A percentile compares a stretch with the other conserved stretches of the same genome.
phyloP scores from a whole-genome alignment of 2,113 vertebrate species.

The Suncus etruscus region DNA sequence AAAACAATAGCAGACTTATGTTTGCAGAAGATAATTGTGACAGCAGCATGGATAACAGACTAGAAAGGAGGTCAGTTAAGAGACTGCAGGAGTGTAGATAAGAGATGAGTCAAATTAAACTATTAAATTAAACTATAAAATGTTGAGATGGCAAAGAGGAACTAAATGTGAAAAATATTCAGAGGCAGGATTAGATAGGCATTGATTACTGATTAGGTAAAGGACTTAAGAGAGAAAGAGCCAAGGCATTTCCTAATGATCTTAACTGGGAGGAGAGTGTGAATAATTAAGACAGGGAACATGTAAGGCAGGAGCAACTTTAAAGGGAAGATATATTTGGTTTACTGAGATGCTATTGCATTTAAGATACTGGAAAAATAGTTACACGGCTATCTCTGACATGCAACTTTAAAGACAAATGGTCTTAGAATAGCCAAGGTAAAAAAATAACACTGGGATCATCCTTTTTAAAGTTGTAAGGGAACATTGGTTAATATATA shows the following conservation, averaged over 20 bases:
- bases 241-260: conserved; percentile 17
- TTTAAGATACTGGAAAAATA: conserved; percentile 28
- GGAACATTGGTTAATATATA: not conserved
- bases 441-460: not conserved
- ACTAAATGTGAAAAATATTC: conserved; percentile 22
- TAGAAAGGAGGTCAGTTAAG: conserved; percentile 32
- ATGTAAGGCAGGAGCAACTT: not conserved
- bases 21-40: conserved; percentile 56
- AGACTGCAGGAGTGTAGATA: not conserved
- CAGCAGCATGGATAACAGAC: conserved; percentile 40
- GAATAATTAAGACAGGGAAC: not conserved
- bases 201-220: not conserved
- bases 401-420: conserved; percentile 50
- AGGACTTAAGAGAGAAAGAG: not conserved
- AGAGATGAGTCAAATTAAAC: conserved; percentile 40
- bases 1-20: conserved; percentile 11
- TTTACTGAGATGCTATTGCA: conserved; percentile 29
- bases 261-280: not conserved
- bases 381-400: not conserved
- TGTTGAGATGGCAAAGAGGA: conserved; percentile 24
- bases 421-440: not conserved
- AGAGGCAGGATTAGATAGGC: not conserved
- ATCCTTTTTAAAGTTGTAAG: conserved; percentile 32
- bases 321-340: not conserved
- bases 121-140: conserved; percentile 12